Conservation (phyloP, 2,113 vertebrate genomes). For the Loxodonta africana region DNA sequence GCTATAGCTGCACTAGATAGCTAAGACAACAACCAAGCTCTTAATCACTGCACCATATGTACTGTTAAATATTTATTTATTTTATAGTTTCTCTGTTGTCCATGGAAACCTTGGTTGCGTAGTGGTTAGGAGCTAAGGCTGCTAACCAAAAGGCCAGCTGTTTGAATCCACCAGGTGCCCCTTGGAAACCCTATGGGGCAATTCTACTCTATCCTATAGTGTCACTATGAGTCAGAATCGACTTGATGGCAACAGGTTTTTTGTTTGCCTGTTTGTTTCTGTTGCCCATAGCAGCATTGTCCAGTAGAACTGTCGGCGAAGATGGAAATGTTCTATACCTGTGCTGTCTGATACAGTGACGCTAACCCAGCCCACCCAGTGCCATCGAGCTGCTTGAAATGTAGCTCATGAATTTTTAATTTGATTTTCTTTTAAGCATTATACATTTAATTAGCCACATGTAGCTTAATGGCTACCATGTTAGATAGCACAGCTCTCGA, state of each 20-base stretch:
- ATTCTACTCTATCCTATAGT: no score
- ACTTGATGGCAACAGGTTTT: no score
- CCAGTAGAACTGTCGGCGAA: background rate
- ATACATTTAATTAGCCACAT: background rate
- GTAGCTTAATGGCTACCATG: background rate
- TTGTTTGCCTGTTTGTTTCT: background rate
- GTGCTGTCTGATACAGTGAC: no score
- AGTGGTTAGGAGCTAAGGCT: no score
- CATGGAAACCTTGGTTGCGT: no score
- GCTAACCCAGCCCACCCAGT: background rate
- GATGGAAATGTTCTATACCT: background rate
- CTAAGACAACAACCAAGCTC: no score
- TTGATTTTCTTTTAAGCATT: background rate
- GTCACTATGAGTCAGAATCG: no score
- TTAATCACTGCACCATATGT: no score
- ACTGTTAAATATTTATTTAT: background rate
- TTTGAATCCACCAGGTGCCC: no score
- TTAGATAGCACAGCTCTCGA: background rate
- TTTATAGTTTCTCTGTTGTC: background rate
- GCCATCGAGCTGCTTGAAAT: background rate
- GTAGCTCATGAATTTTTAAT: background rate
- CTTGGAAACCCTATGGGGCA: no score
- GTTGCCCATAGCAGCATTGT: fast-evolving
- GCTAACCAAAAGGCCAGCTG: no score
- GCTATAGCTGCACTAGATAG: no score